A percentile compares a stretch with the other conserved stretches of the same genome.
Evolutionary conservation across 2,797 vertebrate genomes (phyloP).

Genomic region (Leontopithecus rosalia): DNA sequence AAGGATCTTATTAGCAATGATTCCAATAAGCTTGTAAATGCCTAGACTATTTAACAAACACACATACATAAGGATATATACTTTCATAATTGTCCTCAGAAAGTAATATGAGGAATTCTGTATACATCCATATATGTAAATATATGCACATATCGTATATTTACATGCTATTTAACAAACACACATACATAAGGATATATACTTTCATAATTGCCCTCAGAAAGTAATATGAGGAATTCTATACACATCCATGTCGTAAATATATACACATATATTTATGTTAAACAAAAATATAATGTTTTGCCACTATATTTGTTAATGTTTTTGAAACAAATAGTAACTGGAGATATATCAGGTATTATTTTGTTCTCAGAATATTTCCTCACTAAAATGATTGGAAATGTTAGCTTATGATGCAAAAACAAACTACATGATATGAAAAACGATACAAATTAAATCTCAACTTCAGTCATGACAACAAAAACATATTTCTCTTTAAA

Average conservation of each 20-base stretch:
- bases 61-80: neutral
- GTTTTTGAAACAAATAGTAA: constrained; percentile 40
- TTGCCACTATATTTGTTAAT: neutral
- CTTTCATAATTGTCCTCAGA: constrained; percentile 18
- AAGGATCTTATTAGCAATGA: constrained; percentile 34
- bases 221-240: constrained; percentile 36
- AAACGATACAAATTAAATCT: constrained; percentile 75
- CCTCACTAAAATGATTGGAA: constrained; percentile 37
- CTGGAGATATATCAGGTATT: neutral
- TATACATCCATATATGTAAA: neutral
- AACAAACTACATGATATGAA: constrained; percentile 50
- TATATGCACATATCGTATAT: neutral
- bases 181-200: neutral
- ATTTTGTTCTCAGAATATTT: constrained; percentile 51
- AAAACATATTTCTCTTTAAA: constrained; percentile 84
- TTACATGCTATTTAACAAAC: neutral
- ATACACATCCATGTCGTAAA: neutral
- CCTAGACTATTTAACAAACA: neutral
- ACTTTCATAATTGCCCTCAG: neutral
- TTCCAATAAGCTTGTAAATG: constrained; percentile 9
- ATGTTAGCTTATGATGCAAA: constrained; percentile 51
- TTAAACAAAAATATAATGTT: constrained; percentile 26
- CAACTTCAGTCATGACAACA: constrained; percentile 76
- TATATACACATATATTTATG: neutral
- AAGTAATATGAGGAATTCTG: constrained; percentile 33